These are phyloP conservation scores for Chascanopsetta lugubris DNA, from an alignment of 2,113 vertebrate species.

Conservation along the genomic window DNA sequence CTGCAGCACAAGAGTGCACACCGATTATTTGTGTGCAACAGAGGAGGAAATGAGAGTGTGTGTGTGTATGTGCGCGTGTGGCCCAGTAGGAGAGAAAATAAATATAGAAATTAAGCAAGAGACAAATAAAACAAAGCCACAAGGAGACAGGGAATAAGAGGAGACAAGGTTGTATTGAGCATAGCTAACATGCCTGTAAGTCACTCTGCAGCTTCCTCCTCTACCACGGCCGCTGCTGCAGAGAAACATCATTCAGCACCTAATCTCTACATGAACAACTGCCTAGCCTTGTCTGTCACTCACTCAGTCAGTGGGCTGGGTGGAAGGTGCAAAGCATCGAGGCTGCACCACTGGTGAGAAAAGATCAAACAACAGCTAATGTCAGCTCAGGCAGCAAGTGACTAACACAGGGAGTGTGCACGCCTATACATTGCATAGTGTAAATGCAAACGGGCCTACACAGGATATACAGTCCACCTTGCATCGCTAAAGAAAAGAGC, in stretches of 20 bases:
- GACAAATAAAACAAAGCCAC: background rate
- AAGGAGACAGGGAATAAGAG: background rate
- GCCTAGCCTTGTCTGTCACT: conserved; percentile 26
- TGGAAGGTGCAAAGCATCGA: conserved; percentile 17
- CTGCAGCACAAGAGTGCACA: background rate
- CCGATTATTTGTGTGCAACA: background rate
- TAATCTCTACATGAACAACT: conserved; percentile 44
- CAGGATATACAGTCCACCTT: background rate
- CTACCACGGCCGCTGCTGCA: conserved; percentile 41
- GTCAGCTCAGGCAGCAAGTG: background rate
- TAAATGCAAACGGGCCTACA: conserved; percentile 10
- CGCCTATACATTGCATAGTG: background rate
- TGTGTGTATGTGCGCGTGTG: background rate
- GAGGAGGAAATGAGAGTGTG: background rate
- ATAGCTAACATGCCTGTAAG: conserved; percentile 58
- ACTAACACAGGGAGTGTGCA: background rate
- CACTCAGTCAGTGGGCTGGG: background rate
- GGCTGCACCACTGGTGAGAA: background rate
- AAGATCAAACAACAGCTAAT: background rate
- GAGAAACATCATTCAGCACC: conserved; percentile 58
- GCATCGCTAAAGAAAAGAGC: conserved; percentile 18
- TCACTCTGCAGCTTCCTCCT: conserved; percentile 43
- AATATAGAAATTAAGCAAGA: conserved; percentile 41
- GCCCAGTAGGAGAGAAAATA: conserved; percentile 5
- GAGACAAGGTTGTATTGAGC: background rate